Evolutionary conservation across 1,140 invertebrate genomes (phyloP), one percentile per base, ranked within the genome.

Genomic region (Episyrphus balteatus): DNA sequence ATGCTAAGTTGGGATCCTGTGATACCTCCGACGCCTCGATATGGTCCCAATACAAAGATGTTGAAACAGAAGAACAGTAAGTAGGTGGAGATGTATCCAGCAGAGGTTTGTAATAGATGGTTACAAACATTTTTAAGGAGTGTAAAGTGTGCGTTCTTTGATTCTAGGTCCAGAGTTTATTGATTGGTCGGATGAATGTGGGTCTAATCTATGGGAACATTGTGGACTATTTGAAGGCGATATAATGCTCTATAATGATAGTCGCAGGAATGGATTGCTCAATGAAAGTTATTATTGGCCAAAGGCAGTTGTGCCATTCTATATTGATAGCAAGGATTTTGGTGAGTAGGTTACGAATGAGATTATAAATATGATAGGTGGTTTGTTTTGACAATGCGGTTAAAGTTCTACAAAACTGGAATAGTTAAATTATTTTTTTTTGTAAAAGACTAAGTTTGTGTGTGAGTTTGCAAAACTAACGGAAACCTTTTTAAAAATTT

Each of bases 151-250:
- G 21, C 13, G 2, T 11, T 42, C 34, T 37, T 36, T 14, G 14
- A 15, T 17, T 31, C 30, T 12, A 75, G 74, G 80, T 7, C 63
- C 70, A 8, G 73, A 69, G 9, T 67, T 84, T 5, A 71, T 77
- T 1, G 61, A 66, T 5, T 86, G 82, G 82, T 71, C 73, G 17
- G 62, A 70, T 9, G 70, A 75, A 33, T 72, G 64, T 2, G 69
- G 72, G 2, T 66, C 75, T n/a, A 86, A 86, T 55, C 81, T 74
- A 18, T 79, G 77, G 77, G 77, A 79, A 54, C 57, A 75, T 21
- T 75, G 74, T 55, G 77, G 75, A 7, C 62, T 73, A 14, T 70
- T 71, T 43, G 74, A 79, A 58, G 77, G 77, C 36, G 77, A 79
- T 50, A 79, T 79, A 41, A 75, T 79, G 74, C 39, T 71, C 5